Percentiles rank a stretch among this genome's conserved stretches.
phyloP scores from a whole-genome alignment of 2,113 vertebrate species.

The Micronycteris hirsuta region DNA sequence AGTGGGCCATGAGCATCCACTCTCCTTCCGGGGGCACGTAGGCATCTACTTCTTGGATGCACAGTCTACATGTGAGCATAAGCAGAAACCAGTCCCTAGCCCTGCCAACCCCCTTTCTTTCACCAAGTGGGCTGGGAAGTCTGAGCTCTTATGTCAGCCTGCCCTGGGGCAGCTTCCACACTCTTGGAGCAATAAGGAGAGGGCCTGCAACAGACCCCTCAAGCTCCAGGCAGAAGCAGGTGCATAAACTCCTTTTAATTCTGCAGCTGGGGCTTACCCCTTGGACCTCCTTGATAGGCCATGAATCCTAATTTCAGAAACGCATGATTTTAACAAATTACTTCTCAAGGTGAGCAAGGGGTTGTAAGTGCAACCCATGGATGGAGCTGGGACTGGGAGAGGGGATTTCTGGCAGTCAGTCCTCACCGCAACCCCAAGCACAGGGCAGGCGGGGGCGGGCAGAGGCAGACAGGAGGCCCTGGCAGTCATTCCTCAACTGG shows the following conservation, averaged over 20 bases:
- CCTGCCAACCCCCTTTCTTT: neutral
- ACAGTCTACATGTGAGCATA: neutral
- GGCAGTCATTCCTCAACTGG: conserved; percentile 37
- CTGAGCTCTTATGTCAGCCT: neutral
- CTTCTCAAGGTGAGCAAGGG: conserved; percentile 27
- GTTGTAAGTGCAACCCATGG: conserved; percentile 61
- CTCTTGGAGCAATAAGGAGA: neutral
- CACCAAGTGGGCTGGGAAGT: neutral
- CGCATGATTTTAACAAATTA: neutral
- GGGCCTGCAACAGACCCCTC: neutral
- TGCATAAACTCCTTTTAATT: conserved; percentile 17
- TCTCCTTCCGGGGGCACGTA: neutral
- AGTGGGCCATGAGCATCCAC: neutral
- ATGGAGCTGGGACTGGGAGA: neutral
- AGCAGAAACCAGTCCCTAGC: neutral
- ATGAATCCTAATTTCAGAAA: conserved; percentile 24
- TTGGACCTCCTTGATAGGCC: neutral
- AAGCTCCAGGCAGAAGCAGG: conserved; percentile 50
- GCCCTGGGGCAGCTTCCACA: neutral
- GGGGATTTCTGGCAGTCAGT: conserved; percentile 41
- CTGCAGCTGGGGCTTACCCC: neutral
- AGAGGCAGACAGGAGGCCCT: conserved; percentile 43
- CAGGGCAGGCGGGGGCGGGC: neutral
- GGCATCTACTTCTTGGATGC: neutral
- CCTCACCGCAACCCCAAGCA: neutral